Conservation (phyloP, 1,140 invertebrate genomes). For the Microplitis demolitor region DNA sequence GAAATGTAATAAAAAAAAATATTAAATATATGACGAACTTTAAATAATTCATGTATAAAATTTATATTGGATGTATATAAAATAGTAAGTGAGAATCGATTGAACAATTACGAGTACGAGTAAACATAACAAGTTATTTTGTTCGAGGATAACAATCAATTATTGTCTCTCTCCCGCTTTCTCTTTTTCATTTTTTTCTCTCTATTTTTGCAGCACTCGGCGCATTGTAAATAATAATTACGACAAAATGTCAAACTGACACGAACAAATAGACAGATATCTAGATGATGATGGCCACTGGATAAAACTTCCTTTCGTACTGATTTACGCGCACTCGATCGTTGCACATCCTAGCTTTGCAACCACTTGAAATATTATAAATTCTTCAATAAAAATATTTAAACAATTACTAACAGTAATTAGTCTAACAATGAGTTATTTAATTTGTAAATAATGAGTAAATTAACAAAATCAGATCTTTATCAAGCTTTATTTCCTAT, state of each 20-base stretch:
- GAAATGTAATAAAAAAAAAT: neutral
- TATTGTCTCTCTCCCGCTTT: no score
- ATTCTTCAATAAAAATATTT: neutral
- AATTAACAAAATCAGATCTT: constrained; percentile 39
- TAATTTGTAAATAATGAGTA: constrained; percentile 20
- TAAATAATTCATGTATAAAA: no score
- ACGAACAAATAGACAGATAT: constrained; percentile 7
- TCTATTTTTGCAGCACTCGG: neutral
- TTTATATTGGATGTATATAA: no score
- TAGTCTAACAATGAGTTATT: constrained; percentile 3
- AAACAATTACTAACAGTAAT: neutral
- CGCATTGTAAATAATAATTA: constrained; percentile 33
- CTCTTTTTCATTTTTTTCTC: constrained; percentile 5
- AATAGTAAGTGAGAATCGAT: neutral
- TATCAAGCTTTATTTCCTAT: constrained; percentile 45
- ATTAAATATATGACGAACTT: no score
- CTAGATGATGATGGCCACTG: neutral
- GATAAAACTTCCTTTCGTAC: constrained; percentile 13
- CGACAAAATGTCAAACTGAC: constrained; percentile 20
- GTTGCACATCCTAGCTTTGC: neutral
- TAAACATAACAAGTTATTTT: constrained; percentile 10
- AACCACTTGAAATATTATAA: no score
- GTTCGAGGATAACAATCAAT: neutral
- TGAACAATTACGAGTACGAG: neutral
- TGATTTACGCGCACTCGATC: constrained; percentile 16